Evolutionary conservation across 2,797 vertebrate genomes (phyloP).

Genomic region (Hypotaenidia philippensis): DNA sequence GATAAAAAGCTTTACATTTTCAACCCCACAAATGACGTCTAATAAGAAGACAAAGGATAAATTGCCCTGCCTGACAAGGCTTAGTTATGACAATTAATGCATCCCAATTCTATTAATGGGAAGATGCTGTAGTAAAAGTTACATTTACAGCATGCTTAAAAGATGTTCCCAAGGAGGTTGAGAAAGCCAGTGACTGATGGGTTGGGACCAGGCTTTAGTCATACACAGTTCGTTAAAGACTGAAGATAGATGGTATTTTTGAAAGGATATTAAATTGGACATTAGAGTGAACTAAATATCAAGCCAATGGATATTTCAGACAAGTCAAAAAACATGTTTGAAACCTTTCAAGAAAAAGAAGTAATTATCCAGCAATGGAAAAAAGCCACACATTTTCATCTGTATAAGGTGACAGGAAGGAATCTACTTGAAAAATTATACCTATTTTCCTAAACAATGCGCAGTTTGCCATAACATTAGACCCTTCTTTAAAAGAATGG

Average conservation of each 20-base stretch:
- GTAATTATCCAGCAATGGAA: neutral
- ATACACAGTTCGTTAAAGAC: neutral
- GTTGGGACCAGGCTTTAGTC: neutral
- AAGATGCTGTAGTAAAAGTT: neutral
- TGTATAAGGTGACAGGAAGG: neutral
- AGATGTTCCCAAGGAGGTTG: neutral
- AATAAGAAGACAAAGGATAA: neutral
- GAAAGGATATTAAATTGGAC: neutral
- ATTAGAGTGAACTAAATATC: neutral
- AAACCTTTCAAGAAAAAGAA: neutral
- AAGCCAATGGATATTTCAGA: neutral
- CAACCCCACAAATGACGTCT: neutral
- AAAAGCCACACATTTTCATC: neutral
- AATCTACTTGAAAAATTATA: neutral
- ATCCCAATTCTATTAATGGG: neutral
- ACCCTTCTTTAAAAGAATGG: neutral
- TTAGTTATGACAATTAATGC: neutral
- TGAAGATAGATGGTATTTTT: neutral
- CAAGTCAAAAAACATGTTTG: rapidly evolving
- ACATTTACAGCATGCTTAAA: neutral
- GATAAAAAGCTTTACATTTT: neutral
- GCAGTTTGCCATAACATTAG: neutral
- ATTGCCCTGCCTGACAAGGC: neutral
- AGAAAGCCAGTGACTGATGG: neutral
- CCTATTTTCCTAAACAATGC: neutral